Conservation (phyloP, 2,797 vertebrate species). For the Columba guinea region DNA sequence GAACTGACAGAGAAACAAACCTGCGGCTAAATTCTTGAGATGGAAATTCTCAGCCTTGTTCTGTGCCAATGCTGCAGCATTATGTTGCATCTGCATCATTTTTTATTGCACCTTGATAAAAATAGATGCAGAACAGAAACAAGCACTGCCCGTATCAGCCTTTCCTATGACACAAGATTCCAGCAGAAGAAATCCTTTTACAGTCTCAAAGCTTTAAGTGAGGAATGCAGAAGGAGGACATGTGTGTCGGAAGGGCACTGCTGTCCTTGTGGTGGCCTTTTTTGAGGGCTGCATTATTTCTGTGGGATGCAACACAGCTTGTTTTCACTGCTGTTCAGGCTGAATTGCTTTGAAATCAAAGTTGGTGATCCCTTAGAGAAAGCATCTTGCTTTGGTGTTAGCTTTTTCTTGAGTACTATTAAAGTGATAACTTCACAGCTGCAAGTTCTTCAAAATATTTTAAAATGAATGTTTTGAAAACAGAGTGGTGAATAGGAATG, state of each 20-base stretch:
- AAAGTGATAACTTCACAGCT: not conserved
- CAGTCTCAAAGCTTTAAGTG: not conserved
- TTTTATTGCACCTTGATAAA: slow-evolving; percentile 7
- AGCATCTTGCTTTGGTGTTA: not conserved
- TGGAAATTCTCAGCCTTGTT: not conserved
- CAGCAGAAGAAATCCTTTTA: not conserved
- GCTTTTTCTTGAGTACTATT: not conserved
- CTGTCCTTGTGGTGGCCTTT: not conserved
- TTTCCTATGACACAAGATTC: not conserved
- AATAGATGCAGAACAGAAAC: not conserved
- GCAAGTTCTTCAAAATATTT: not conserved
- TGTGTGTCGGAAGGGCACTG: not conserved
- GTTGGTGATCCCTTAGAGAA: not conserved
- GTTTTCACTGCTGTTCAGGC: not conserved
- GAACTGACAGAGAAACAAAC: not conserved
- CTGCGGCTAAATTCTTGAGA: not conserved
- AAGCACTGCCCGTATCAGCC: fast-evolving
- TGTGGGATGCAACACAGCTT: not conserved
- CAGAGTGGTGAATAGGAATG: not conserved
- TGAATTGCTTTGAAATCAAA: not conserved
- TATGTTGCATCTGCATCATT: slow-evolving; percentile 24
- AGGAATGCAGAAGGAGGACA: not conserved
- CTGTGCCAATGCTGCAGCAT: not conserved
- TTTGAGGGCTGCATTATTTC: not conserved
- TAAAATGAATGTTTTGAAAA: not conserved